Conservation (phyloP, 1,140 invertebrate species). For the Heliconius eleuchia region DNA sequence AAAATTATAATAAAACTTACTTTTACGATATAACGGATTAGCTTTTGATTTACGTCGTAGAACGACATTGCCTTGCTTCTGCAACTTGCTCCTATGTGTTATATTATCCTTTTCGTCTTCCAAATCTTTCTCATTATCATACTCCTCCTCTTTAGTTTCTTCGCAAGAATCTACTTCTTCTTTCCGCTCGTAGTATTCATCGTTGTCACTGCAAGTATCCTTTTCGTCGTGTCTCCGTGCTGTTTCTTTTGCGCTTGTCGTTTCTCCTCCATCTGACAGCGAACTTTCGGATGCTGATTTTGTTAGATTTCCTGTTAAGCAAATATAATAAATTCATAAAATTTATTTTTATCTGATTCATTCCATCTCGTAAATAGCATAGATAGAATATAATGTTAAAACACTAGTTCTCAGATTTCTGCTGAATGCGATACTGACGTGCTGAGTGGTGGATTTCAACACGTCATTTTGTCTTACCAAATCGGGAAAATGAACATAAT, state of each 20-base stretch:
- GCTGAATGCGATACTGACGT: no score
- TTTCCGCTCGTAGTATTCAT: conserved; percentile 58
- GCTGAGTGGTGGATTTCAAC: no score
- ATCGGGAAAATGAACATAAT: background rate
- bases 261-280: conserved; percentile 87
- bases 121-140: conserved; percentile 63
- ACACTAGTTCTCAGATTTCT: no score
- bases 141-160: conserved; percentile 53
- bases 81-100: conserved; percentile 63
- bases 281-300: conserved; percentile 94
- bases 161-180: conserved; percentile 62
- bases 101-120: conserved; percentile 52
- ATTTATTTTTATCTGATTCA: background rate
- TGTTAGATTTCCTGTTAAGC: conserved; percentile 72
- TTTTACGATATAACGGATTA: conserved; percentile 86
- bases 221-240: conserved; percentile 86
- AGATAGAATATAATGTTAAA: no score
- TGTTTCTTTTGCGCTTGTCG: conserved; percentile 86
- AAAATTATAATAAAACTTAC: no score
- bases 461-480: no score
- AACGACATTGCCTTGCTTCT: conserved; percentile 82
- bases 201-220: conserved; percentile 85
- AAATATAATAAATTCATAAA: background rate
- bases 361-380: no score
- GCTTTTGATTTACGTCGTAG: conserved; percentile 84